Conservation (phyloP, 2,888 invertebrate species). For the Rugalucina vietnamica region DNA sequence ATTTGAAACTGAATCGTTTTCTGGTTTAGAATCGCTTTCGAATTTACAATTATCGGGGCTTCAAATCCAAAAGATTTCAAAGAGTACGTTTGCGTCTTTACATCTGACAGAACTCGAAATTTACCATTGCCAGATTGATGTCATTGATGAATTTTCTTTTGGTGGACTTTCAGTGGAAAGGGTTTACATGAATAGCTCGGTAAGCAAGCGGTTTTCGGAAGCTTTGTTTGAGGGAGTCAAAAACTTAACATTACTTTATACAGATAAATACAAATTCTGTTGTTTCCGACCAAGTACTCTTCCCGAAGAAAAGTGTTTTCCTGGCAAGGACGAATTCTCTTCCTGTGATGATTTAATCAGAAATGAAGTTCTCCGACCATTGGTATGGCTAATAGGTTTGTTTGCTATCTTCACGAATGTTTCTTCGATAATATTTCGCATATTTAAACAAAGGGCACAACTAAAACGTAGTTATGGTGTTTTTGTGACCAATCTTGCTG, state of each 20-base stretch:
- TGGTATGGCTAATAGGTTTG: neutral
- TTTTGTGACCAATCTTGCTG: constrained; percentile 52
- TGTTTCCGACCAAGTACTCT: neutral
- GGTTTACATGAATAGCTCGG: neutral
- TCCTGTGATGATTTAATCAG: neutral
- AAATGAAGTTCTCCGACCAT: neutral
- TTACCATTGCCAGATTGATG: neutral
- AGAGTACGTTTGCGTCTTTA: neutral
- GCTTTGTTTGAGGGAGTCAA: neutral
- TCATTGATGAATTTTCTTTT: neutral
- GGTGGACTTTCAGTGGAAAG: neutral
- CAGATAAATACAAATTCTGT: neutral
- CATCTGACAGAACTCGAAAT: neutral
- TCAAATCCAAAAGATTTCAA: neutral
- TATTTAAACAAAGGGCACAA: neutral
- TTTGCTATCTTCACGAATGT: neutral
- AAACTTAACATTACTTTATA: neutral
- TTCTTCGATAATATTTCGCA: neutral
- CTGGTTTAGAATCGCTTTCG: neutral
- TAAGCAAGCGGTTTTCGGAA: neutral
- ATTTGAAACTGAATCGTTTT: neutral
- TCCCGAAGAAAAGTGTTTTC: neutral
- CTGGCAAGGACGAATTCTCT: neutral
- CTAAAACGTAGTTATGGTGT: constrained; percentile 50
- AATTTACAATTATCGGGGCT: neutral